Evolutionary conservation across 2,888 invertebrate genomes (phyloP), one percentile per base, ranked within the genome.

Genomic region (Beris morrisii): DNA sequence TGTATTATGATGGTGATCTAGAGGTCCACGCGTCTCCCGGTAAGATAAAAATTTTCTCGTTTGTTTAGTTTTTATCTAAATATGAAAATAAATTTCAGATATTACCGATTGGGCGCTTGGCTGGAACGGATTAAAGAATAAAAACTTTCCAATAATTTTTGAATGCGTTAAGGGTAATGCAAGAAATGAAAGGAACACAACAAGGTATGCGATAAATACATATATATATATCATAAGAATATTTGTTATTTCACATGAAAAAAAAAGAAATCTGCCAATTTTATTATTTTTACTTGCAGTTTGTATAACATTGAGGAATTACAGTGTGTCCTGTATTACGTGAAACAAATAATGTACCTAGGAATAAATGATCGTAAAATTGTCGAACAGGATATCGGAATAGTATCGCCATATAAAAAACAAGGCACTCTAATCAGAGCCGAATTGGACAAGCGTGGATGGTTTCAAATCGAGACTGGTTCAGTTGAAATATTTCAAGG

Each of bases 401-500:
- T 87, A 38, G 82, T 87, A 57, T 84, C 87, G 9, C 87, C 87
- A 0, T 87, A 87, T 72, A 83, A 76, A 66, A 76, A 70, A 48
- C 80, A 80, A 73, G 78, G 78, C 69, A 77, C 76, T 66, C 78
- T 79, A 61, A 82, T 82, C 68, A 75, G 75, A 65, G 74, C 76
- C 57, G 75, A 75, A 67, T 71, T 79, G 13, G 74, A 74, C 66
- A 70, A 71, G 59, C 73, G 74, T 15, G 72, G 72, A 52, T 76
- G 73, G 73, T 71, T 73, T 69, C 76, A 83, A 4, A 82, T 91
- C 6, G 86, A 87, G 73, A 87, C 90, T 56, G 95, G 94, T 0
- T 91, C 94, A 0, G 92, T 93, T 1, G 95, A 95, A 78, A 86
- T 88, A 45, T 95, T 93, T 78, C 95, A 95, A 79, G 95, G 95